Evolutionary conservation across 2,797 vertebrate species (phyloP).

Genomic region (Limnodromus scolopaceus): DNA sequence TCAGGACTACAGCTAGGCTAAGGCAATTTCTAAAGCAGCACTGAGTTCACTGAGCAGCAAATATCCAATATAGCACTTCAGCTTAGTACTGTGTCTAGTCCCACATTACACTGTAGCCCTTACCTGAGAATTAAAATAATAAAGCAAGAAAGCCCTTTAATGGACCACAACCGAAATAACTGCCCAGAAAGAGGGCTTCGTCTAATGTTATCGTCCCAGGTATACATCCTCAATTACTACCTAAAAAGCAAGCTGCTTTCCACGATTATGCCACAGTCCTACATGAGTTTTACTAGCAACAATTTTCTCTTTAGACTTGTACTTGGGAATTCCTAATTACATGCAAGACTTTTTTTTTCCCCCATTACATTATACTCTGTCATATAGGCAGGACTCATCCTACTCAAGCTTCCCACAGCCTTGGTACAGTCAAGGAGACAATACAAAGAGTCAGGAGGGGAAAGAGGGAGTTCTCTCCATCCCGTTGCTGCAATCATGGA

Average conservation of each 20-base stretch:
- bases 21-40: neutral
- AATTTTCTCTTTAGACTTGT: neutral
- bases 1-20: neutral
- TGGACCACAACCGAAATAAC: neutral
- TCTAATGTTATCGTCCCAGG: neutral
- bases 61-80: neutral
- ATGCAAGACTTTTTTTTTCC: neutral
- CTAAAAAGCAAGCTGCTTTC: neutral
- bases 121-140: neutral
- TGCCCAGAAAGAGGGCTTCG: neutral
- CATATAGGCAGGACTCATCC: neutral
- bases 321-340: neutral
- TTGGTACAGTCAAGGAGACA: neutral
- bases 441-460: rapidly evolving
- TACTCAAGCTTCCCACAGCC: neutral
- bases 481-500: neutral
- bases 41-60: neutral
- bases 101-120: neutral
- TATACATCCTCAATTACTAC: neutral
- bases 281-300: neutral
- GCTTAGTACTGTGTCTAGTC: neutral
- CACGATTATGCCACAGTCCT: neutral
- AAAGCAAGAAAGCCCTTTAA: neutral
- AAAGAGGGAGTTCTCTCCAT: neutral
- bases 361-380: neutral